Conservation (phyloP, 2,888 invertebrate genomes). For the Blastobasis lacticolella region DNA sequence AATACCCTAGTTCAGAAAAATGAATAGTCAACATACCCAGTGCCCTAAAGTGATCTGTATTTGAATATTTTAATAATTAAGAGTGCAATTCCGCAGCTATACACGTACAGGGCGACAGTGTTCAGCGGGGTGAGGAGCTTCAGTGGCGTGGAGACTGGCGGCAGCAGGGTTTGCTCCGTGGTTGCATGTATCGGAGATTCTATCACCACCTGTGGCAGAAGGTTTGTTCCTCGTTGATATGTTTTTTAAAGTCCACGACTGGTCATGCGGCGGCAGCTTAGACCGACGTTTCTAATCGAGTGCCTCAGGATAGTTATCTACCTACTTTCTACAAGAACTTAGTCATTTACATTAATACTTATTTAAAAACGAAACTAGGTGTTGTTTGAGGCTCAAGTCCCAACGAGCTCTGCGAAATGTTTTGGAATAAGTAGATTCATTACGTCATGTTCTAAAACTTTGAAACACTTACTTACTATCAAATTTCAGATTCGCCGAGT, state of each 20-base stretch:
- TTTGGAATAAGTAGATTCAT: neutral
- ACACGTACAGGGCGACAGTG: constrained; percentile 64
- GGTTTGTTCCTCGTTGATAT: constrained; percentile 26
- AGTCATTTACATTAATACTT: too few relatives aligned
- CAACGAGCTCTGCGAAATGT: too few relatives aligned
- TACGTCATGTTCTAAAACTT: neutral
- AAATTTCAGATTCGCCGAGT: constrained; percentile 54
- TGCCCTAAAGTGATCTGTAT: too few relatives aligned
- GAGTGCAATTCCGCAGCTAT: constrained; percentile 28
- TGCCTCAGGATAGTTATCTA: too few relatives aligned
- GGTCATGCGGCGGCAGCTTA: too few relatives aligned
- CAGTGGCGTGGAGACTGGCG: constrained; percentile 56
- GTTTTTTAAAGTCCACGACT: too few relatives aligned
- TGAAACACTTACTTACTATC: neutral
- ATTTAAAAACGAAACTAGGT: too few relatives aligned
- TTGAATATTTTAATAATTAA: neutral
- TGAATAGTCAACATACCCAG: too few relatives aligned
- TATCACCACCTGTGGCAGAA: constrained; percentile 56
- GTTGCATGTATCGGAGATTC: constrained; percentile 63
- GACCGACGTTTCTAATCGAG: too few relatives aligned
- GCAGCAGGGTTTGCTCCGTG: constrained; percentile 63
- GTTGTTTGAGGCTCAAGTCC: too few relatives aligned
- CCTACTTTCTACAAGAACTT: too few relatives aligned
- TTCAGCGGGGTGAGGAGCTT: constrained; percentile 69
- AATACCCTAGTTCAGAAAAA: too few relatives aligned